Conservation (phyloP, 2,888 invertebrate species). For the Marronus borbonicus region DNA sequence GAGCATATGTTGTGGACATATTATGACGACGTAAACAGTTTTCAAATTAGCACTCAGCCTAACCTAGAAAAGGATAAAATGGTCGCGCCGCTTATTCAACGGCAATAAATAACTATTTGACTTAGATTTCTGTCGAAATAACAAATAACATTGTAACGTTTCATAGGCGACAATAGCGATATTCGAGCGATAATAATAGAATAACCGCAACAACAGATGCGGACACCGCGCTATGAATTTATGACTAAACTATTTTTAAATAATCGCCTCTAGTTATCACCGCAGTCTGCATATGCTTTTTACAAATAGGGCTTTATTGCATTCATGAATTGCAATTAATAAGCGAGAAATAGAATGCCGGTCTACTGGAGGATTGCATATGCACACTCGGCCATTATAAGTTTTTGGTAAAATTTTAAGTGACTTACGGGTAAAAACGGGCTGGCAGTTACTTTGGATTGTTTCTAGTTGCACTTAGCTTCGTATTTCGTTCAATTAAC, state of each 20-base stretch:
- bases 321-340: background rate
- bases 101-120: conserved; percentile 12
- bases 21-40: conserved; percentile 31
- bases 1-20: conserved; percentile 10
- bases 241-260: conserved; percentile 22
- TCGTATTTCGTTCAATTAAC: conserved; percentile 3
- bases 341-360: conserved; percentile 8
- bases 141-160: background rate
- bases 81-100: background rate
- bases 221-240: background rate
- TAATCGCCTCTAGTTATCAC: background rate
- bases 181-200: conserved; percentile 20
- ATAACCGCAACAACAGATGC: background rate
- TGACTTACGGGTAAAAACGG: conserved; percentile 44
- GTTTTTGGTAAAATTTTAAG: conserved; percentile 43
- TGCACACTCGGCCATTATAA: conserved; percentile 1
- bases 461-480: background rate
- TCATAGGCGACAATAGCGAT: background rate
- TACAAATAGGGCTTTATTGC: background rate
- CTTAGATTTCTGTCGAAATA: background rate
- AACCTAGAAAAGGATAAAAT: conserved; percentile 17
- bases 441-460: conserved; percentile 40
- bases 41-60: conserved; percentile 16
- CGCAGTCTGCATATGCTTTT: background rate
- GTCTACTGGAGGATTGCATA: conserved; percentile 14